Evolutionary conservation across 1,140 invertebrate genomes (phyloP).

Genomic region (Hyphantria cunea): DNA sequence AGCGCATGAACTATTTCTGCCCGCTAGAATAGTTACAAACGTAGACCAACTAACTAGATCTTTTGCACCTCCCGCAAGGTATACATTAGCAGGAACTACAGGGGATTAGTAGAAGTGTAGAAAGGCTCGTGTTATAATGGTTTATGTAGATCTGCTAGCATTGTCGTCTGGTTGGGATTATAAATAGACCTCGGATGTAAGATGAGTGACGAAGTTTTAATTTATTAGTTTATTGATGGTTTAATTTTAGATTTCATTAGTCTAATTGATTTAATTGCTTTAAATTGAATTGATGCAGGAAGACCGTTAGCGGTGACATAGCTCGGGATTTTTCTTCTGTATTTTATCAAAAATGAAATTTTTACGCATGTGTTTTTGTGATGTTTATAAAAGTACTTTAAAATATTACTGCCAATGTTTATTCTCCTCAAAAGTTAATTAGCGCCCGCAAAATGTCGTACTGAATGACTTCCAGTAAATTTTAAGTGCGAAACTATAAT

Average conservation of each 20-base stretch:
- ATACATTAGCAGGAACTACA: conserved; percentile 2
- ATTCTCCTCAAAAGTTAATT: too few species aligned
- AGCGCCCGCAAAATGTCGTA: too few species aligned
- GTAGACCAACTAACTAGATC: conserved; percentile 36
- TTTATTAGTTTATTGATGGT: conserved; percentile 38
- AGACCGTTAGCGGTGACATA: too few species aligned
- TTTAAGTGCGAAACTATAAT: too few species aligned
- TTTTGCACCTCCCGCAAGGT: conserved; percentile 27
- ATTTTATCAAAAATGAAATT: too few species aligned
- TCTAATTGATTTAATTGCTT: neutral
- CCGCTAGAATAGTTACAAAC: conserved; percentile 55
- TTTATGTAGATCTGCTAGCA: neutral
- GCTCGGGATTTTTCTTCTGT: too few species aligned
- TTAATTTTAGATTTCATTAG: neutral
- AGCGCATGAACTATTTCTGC: conserved; percentile 61
- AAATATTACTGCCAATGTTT: too few species aligned
- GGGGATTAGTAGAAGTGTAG: conserved; percentile 5
- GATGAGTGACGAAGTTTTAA: too few species aligned
- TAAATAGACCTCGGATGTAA: conserved; percentile 29
- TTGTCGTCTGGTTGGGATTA: too few species aligned
- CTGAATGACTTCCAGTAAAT: too few species aligned
- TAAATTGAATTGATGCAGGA: neutral
- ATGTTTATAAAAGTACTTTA: too few species aligned
- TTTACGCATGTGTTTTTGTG: too few species aligned
- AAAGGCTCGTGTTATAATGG: conserved; percentile 36